Base-by-base conservation (phyloP, 2,797 vertebrate genomes). In the Hypotaenidia okinawae region DNA sequence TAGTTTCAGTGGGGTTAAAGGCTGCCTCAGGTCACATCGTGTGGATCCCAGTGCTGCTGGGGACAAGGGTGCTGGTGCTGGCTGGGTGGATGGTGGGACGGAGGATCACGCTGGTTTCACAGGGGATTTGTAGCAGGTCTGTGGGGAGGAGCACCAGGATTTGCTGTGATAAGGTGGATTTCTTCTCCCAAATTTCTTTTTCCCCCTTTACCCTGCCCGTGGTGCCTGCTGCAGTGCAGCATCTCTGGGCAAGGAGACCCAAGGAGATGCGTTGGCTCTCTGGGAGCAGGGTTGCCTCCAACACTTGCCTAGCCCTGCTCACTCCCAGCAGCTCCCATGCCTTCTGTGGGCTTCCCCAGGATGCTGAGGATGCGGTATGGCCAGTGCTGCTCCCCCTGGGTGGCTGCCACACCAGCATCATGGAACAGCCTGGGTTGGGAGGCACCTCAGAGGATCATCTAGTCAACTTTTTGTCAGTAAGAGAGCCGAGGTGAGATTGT, bases 91-190 rank as follows among this genome's bases (percentile, higher is more conserved):
- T n/a, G 63, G 33, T 30, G 45, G 68, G 68, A n/a, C 1, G 6
- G 63, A 35, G 35, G 49, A 37, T 24, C 0, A 2, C 24, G 9
- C 32, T 17, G 63, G n/a, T 41, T 39, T 47, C 35, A 5, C 7
- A 27, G 52, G 5, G 0, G 3, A 32, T 32, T 39, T 32, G 35
- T 49, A 35, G 59, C 3, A 0, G 39, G 28, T 52, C 33, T 35
- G 7, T 0, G 1, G 57, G 39, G 58, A 59, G 17, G 16, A 27
- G 37, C 3, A 5, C 17, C 9, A 1, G 69, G 57, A 17, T 28
- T 28, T 45, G 54, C 72, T 77, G 33, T 0, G 11, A 49, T 39
- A 19, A 28, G 19, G n/a, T 43, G 32, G 45, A 21, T 61, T 76
- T n/a, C 27, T 33, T 35, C 21, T 13, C 28, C 55, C 11, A 14